Evolutionary conservation across 2,113 vertebrate species (phyloP).

Genomic region (Eidolon helvum): DNA sequence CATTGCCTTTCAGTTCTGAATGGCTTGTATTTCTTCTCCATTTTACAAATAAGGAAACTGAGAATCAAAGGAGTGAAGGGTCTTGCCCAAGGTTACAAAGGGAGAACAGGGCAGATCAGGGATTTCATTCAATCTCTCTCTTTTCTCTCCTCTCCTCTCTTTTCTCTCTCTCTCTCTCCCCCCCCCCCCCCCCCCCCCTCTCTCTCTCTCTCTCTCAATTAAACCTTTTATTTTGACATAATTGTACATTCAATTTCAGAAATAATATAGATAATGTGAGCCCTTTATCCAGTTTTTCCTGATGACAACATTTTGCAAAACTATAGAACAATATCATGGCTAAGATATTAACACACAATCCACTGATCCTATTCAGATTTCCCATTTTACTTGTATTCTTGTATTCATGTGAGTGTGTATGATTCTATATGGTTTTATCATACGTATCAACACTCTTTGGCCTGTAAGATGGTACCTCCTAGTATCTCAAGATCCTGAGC

Average conservation of each 20-base stretch:
- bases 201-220: not conserved
- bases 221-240: not conserved
- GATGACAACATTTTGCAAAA: not conserved
- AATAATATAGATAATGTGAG: not conserved
- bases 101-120: not conserved
- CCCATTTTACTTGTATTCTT: not conserved
- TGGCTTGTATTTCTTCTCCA: not conserved
- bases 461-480: not conserved
- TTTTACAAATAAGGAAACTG: conserved; percentile 8
- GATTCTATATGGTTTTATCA: not conserved
- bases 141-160: not conserved
- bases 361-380: not conserved
- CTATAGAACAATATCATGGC: not conserved
- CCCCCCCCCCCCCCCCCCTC: not conserved
- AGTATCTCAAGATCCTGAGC: not conserved
- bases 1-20: not conserved
- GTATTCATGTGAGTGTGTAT: not conserved
- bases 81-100: not conserved
- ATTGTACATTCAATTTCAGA: not conserved
- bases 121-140: not conserved
- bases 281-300: not conserved
- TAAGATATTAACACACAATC: too few species aligned
- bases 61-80: not conserved
- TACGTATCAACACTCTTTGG: not conserved
- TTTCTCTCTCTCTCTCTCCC: not conserved